Base-by-base conservation (phyloP, 1,140 invertebrate species). In the Neelides sp. region DNA sequence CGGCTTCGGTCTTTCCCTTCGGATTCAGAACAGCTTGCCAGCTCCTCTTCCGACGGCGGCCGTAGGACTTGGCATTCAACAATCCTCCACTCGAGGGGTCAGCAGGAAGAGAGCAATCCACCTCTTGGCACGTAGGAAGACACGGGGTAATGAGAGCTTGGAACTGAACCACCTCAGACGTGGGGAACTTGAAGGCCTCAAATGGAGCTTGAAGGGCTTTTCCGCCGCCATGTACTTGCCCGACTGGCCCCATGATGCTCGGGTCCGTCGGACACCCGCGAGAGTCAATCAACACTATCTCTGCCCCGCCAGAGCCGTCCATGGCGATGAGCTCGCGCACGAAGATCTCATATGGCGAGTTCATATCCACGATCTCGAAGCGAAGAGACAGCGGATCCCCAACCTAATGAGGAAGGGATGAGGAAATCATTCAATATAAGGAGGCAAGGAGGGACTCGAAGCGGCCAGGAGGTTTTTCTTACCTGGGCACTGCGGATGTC, bases 171-270 rank as follows among this genome's bases (percentile, higher is more conserved):
- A 73, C 64, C 28, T 74, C 71, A 2, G 70, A 72, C 2, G 73
- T 73, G 3, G 73, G 73, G 61, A 75, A 75, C 58, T 75, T 75
- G 59, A 75, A 75, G 2, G 73, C 73, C 56, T 75, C 73, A 49
- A 75, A 75, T 12, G 69, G 66, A n/a, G 73, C 72, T 28, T 69
- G 64, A 0, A 75, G 62, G 2, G 62, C 58, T 50, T 69, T 66
- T 2, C 66, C 64, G 23, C 58, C 63, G 4, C 55, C 56, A n/a
- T 63, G 57, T 1, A 69, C 62, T 26, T 67, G 63, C 24, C 49
- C 55, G 13, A 68, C 64, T 0, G 71, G 55, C 13, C 70, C 70
- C 71, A 74, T 71, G 37, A 74, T 74, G 22, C 68, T 63, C 8
- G 66, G 61, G 49, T 75, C 73, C 2, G 72, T 73, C 4, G 73